Base-by-base conservation (phyloP, 2,113 vertebrate species). In the Dunckerocampus dactyliophorus region DNA sequence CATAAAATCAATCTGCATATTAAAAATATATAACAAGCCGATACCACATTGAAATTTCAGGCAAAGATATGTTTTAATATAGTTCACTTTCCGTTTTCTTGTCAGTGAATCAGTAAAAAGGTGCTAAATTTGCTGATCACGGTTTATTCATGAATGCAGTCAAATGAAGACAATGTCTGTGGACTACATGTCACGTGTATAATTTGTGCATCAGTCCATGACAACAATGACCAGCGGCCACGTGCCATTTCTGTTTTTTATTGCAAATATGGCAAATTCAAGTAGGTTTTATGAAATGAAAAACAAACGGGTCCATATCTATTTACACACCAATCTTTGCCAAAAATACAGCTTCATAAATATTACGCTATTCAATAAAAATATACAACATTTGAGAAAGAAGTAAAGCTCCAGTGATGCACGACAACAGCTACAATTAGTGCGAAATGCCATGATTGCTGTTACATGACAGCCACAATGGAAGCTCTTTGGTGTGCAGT, bases 281-380 rank as follows among this genome's bases (percentile, higher is more conserved):
- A 78, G 77, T 81, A 77, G 77, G 75, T 77, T 72, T 77, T 82
- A 67, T 80, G 66, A 47, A 70, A 77, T 63, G 67, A 51, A 67
- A 79, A 82, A 62, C 63, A 72, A 81, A 81, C 67, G 61, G 19
- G 17, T 48, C 42, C 56, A 59, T 56, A 47, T 65, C 47, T 68
- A 80, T 84, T 71, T 80, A 78, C 75, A 85, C n/a, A 67, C 61
- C 39, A 47, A 71, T 42, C 11, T 63, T 55, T 67, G 54, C 71
- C 68, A 69, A 73, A 78, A 79, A 71, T 82, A 75, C 80, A 86
- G 59, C 62, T 67, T 80, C 8, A 87, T 90, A 88, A 90, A 89
- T 88, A 89, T 78, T 1, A n/a, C n/a, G n/a, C n/a, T n/a, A 53
- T 62, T 65, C 49, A 69, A 66, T 53, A 68, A 73, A 87, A 87